Evolutionary conservation across 1,140 invertebrate genomes (phyloP).

Genomic region (Eriocheir sinensis): DNA sequence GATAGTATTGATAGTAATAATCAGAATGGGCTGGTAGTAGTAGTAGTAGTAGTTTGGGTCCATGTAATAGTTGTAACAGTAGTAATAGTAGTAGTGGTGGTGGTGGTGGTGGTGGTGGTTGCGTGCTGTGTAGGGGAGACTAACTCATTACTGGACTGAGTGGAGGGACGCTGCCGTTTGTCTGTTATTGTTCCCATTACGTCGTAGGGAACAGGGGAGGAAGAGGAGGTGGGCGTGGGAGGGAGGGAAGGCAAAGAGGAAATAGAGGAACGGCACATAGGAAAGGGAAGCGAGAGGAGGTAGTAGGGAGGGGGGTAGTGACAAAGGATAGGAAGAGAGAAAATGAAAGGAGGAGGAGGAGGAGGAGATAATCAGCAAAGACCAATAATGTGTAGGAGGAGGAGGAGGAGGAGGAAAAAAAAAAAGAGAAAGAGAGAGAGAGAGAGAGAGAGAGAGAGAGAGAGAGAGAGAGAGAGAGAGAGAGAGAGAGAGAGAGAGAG

Average conservation of each 20-base stretch:
- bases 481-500: too few species aligned
- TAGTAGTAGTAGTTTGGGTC: not conserved
- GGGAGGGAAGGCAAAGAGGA: not conserved
- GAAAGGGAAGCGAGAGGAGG: not conserved
- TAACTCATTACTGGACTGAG: constrained; percentile 24
- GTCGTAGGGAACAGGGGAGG: not conserved
- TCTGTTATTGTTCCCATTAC: constrained; percentile 14
- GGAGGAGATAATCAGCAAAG: too few species aligned
- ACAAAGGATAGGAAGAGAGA: not conserved
- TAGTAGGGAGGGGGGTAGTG: not conserved
- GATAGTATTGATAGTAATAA: too few species aligned
- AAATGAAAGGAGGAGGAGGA: not conserved
- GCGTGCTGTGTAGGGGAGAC: not conserved
- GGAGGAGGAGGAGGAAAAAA: not conserved
- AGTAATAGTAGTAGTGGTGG: not conserved
- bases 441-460: too few species aligned
- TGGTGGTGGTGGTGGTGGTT: too few species aligned
- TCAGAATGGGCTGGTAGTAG: not conserved
- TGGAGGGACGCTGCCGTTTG: constrained; percentile 9
- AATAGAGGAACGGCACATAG: not conserved
- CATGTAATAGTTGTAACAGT: too few species aligned
- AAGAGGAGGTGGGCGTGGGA: not conserved
- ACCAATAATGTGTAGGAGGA: not conserved
- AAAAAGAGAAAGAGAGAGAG: too few species aligned
- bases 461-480: too few species aligned